Evolutionary conservation across 2,113 vertebrate species (phyloP).

Genomic region (Scophthalmus maximus): DNA sequence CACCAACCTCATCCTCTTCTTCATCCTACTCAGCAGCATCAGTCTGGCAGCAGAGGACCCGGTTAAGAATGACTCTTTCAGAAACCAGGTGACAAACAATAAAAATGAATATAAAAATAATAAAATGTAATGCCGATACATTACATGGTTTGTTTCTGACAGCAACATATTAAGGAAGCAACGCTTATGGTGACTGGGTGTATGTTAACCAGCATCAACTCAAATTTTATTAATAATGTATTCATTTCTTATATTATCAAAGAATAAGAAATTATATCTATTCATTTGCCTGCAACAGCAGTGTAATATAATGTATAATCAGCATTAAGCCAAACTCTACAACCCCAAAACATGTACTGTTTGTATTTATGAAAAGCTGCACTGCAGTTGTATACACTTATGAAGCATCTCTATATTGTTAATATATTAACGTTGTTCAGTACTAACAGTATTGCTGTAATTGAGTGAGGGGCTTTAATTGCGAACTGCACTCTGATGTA

Average conservation of each 20-base stretch:
- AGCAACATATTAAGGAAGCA: slow-evolving; percentile 40
- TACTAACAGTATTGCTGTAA: neutral
- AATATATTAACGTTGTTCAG: slow-evolving; percentile 14
- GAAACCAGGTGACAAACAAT: slow-evolving; percentile 87
- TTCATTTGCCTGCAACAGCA: too few species aligned
- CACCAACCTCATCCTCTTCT: slow-evolving; percentile 99
- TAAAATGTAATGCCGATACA: too few species aligned
- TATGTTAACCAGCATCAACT: too few species aligned
- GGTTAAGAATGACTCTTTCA: slow-evolving; percentile 91
- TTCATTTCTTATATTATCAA: slow-evolving; percentile 21
- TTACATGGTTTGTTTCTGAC: slow-evolving; percentile 42
- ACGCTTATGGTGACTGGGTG: slow-evolving; percentile 19
- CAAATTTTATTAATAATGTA: too few species aligned
- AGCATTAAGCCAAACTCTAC: slow-evolving; percentile 9
- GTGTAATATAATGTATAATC: too few species aligned
- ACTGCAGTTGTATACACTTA: neutral
- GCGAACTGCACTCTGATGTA: slow-evolving; percentile 16
- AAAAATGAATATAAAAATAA: neutral
- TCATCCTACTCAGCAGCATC: slow-evolving; percentile 99
- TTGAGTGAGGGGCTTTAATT: neutral
- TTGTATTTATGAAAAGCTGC: neutral
- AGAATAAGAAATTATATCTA: neutral
- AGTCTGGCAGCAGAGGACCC: slow-evolving; percentile 98
- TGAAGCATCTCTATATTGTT: slow-evolving; percentile 15
- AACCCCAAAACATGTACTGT: neutral